A percentile compares a stretch with the other conserved stretches of the same genome.
Evolutionary conservation across 1,140 invertebrate genomes (phyloP).

Genomic region (Caligus rogercresseyi): DNA sequence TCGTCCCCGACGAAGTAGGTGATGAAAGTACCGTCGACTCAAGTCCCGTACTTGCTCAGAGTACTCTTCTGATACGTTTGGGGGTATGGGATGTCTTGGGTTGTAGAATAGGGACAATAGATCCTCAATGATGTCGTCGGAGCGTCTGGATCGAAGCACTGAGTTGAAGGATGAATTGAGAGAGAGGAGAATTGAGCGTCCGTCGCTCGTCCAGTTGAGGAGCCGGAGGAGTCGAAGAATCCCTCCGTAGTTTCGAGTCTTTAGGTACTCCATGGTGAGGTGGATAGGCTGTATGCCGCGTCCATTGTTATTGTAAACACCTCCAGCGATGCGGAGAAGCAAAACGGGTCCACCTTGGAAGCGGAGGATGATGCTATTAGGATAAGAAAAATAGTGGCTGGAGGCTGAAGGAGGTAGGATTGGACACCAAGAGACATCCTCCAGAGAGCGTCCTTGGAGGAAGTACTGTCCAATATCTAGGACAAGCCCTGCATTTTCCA

Average conservation of each 20-base stretch:
- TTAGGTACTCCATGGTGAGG: not conserved
- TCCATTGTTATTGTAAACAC: not conserved
- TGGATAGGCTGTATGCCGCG: not conserved
- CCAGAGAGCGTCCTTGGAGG: not conserved
- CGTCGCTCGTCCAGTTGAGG: not conserved
- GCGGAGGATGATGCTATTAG: not conserved
- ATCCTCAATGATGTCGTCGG: not conserved
- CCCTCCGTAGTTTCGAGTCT: not conserved
- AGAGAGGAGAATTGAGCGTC: not conserved
- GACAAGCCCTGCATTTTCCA: not conserved
- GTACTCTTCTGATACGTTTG: not conserved
- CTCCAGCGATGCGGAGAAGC: not conserved
- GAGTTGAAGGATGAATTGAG: not conserved
- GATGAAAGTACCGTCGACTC: not conserved
- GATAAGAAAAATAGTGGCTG: not conserved
- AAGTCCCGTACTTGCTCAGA: slow-evolving; percentile 15
- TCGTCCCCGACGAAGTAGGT: not conserved
- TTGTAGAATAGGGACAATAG: not conserved
- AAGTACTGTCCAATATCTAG: not conserved
- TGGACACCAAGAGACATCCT: not conserved
- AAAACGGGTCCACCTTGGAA: not conserved
- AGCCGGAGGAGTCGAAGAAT: not conserved
- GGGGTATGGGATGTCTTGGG: not conserved
- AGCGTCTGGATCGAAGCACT: not conserved
- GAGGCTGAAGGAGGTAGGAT: not conserved